phyloP scores from a whole-genome alignment of 2,113 vertebrate species.

The Sorex fumeus region DNA sequence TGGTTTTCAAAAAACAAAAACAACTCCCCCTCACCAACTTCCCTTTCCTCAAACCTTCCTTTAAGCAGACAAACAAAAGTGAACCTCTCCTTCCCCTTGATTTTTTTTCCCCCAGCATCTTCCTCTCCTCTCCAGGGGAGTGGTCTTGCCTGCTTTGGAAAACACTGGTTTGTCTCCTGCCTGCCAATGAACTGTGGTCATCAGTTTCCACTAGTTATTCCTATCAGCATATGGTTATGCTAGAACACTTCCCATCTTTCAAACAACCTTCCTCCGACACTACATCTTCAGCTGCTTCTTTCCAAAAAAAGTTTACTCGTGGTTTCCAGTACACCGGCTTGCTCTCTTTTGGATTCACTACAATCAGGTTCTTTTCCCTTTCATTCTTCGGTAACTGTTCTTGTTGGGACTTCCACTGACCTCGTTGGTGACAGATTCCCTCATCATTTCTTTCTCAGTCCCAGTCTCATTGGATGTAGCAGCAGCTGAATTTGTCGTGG shows the following conservation, averaged over 20 bases:
- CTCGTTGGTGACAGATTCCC: conserved; percentile 20
- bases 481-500: not conserved
- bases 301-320: not conserved
- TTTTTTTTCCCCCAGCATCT: too few species aligned
- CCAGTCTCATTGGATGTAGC: not conserved
- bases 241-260: conserved; percentile 28
- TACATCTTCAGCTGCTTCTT: conserved; percentile 15
- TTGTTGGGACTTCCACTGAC: not conserved
- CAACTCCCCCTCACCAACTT: not conserved
- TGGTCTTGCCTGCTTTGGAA: too few species aligned
- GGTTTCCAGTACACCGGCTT: not conserved
- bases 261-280: not conserved
- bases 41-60: too few species aligned
- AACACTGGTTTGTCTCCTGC: not conserved
- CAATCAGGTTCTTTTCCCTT: not conserved
- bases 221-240: not conserved
- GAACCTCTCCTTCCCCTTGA: too few species aligned
- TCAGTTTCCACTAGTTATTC: not conserved
- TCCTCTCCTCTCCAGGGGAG: not conserved
- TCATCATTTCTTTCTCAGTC: not conserved
- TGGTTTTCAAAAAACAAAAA: not conserved
- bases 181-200: not conserved
- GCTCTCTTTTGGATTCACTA: not conserved
- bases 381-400: not conserved
- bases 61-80: too few species aligned